Base-by-base conservation (phyloP, 2,888 invertebrate species). In the Hanleya hanleyi region DNA sequence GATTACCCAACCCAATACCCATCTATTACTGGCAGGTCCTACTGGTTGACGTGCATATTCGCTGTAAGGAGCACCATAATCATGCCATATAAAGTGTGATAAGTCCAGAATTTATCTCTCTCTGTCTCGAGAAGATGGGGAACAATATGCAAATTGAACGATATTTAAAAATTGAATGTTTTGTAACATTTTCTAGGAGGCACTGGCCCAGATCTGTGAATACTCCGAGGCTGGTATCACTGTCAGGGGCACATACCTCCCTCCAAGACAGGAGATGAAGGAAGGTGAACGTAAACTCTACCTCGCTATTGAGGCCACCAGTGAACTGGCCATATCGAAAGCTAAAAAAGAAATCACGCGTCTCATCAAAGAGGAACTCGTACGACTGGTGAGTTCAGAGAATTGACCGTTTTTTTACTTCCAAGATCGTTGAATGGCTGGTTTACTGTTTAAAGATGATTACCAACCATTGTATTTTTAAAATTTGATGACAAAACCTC, bases 201-300 rank as follows among this genome's bases (percentile, higher is more conserved):
- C 99, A 5, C 91, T 99, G 80, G 97, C 97, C 0, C 96, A 99
- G 89, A 98, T 99, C 86, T 97, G 97, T 66, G 99, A 99, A 91
- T 99, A 98, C 91, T 98, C 98, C 0, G 99, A 99, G 90, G 99
- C 99, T 0, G 99, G 99, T 47, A 95, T 99, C 77, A 98, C 99
- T 0, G 99, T 99, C 0, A 93, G 99, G 57, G 99, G 99, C n/a
- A 98, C 98, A 0, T 93, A 92, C 84, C 97, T 96, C 88, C 97
- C 97, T 12, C 95, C 95, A 0, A 94, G 95, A 0, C 97, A 97
- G 74, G 97, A 97, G 90, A 87, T 88, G 6, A 86, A 88, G 75
- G 86, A 86, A 68, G 88, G 87, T 3, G 99, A 99, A 86, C 92
- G 98, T 29, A 99, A 98, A 89, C 92, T 99, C 0, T 99, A 98